These are phyloP conservation scores for Synanceia verrucosa DNA, from an alignment of 2,797 vertebrate species.

Conservation along the genomic window DNA sequence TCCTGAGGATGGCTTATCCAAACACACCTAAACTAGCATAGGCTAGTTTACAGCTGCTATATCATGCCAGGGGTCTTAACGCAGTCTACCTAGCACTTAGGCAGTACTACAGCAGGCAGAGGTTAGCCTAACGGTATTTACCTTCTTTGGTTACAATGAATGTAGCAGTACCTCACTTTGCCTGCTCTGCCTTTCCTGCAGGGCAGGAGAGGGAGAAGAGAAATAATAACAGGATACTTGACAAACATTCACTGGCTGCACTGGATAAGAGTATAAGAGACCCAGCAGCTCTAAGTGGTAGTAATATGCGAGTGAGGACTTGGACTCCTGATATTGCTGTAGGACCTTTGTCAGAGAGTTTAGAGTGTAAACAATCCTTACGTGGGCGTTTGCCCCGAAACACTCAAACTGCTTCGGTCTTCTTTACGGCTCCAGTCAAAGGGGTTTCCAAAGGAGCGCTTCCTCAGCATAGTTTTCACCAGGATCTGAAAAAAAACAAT, in stretches of 20 bases:
- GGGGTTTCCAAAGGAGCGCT: constrained; percentile 96
- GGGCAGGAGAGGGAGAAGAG: constrained; percentile 75
- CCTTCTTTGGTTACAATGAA: constrained; percentile 87
- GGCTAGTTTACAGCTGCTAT: constrained; percentile 18
- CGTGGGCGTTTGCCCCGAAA: constrained; percentile 84
- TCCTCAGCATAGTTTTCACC: constrained; percentile 97
- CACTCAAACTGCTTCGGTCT: constrained; percentile 82
- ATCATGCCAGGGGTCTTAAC: constrained; percentile 49
- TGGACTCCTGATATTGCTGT: not conserved
- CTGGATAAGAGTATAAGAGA: not conserved
- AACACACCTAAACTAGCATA: constrained; percentile 14
- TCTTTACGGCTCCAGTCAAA: constrained; percentile 93
- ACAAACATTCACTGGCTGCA: constrained; percentile 1
- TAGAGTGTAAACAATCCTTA: constrained; percentile 76
- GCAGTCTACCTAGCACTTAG: constrained; percentile 26
- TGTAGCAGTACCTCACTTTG: constrained; percentile 85
- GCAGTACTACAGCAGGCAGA: constrained; percentile 42
- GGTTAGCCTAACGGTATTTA: constrained; percentile 70
- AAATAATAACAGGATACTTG: constrained; percentile 65
- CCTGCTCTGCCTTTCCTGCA: constrained; percentile 88
- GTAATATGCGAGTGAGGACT: not conserved
- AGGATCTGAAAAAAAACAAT: constrained; percentile 87
- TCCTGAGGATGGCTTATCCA: constrained; percentile 20
- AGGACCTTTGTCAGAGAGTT: not conserved
- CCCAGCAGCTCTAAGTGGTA: not conserved